Base-by-base conservation (phyloP, 2,888 invertebrate genomes). In the Brenthis daphne region DNA sequence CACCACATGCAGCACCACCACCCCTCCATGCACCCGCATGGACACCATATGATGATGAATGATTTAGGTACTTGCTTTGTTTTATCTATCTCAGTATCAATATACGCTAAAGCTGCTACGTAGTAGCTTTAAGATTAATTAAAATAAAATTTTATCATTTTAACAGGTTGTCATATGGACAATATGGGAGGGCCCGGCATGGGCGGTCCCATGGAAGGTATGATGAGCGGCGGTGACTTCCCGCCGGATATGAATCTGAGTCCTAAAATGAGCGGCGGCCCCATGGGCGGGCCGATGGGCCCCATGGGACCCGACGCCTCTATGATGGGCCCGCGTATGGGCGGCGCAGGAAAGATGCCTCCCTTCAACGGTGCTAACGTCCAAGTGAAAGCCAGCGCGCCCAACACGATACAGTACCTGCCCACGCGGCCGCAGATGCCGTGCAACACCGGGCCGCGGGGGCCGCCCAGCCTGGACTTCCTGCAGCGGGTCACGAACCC, bases 381-480 rank as follows among this genome's bases (percentile, higher is more conserved):
- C 55, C 97, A 98, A 90, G 98, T 99, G 37, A 99, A 99, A 89
- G 97, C 99, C 12, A 98, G 97, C 87, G 98, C 99, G 13, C 99
- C 99, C 0, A 99, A 99, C 89, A 99, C 99, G 51, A 99, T 99
- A 84, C 99, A 99, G 93, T 99, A 99, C 94, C 95, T 99, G 86
- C 99, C 99, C 29, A 97, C 98, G 64, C 94, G 98, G 89, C 97
- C 98, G n/a, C 98, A 98, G 84, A 95, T 96, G 80, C 94, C 95
- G 13, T 95, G 95, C 80, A 94, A 94, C 72, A 92, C 94, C 47
- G 95, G 94, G 65, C 96, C 96, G 0, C 93, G 97, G 57, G 96
- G 96, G 12, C 97, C 98, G 6, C 98, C 98, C 54, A 97, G 97
- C 88, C 92, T 98, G 74, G 98, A 98, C 80, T 98, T 98, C 89